phyloP scores from a whole-genome alignment of 1,140 invertebrate genomes.

The Pissodes strobi region DNA sequence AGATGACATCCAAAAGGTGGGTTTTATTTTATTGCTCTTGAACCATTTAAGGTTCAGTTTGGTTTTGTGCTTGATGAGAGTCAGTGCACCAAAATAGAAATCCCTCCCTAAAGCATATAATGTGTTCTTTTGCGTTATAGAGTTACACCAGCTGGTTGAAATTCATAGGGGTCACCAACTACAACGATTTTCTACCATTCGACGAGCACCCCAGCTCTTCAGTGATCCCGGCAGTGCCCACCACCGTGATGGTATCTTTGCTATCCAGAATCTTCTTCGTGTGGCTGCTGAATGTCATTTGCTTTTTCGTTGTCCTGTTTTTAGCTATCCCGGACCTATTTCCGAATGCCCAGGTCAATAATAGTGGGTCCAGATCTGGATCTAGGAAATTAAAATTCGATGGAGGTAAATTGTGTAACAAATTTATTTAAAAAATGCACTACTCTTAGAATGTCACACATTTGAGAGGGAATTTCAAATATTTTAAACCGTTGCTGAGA shows the following conservation, averaged over 20 bases:
- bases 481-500: too few species aligned
- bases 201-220: slow-evolving; percentile 20
- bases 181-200: slow-evolving; percentile 26
- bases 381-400: neutral
- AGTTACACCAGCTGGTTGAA: slow-evolving; percentile 38
- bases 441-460: too few species aligned
- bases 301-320: slow-evolving; percentile 28
- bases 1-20: too few species aligned
- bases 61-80: too few species aligned
- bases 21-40: too few species aligned
- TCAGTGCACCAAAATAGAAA: too few species aligned
- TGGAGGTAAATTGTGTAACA: slow-evolving; percentile 1
- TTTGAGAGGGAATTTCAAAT: too few species aligned
- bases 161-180: slow-evolving; percentile 39
- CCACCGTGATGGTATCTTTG: slow-evolving; percentile 16
- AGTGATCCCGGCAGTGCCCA: slow-evolving; percentile 4
- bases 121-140: slow-evolving; percentile 24
- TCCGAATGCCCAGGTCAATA: too few species aligned
- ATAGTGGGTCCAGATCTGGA: neutral
- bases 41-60: too few species aligned
- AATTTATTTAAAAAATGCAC: too few species aligned
- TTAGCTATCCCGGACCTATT: slow-evolving; percentile 20
- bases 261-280: slow-evolving; percentile 25
- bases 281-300: slow-evolving; percentile 34
- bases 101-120: neutral